phyloP scores from a whole-genome alignment of 2,113 vertebrate species.

The Ranitomeya variabilis region DNA sequence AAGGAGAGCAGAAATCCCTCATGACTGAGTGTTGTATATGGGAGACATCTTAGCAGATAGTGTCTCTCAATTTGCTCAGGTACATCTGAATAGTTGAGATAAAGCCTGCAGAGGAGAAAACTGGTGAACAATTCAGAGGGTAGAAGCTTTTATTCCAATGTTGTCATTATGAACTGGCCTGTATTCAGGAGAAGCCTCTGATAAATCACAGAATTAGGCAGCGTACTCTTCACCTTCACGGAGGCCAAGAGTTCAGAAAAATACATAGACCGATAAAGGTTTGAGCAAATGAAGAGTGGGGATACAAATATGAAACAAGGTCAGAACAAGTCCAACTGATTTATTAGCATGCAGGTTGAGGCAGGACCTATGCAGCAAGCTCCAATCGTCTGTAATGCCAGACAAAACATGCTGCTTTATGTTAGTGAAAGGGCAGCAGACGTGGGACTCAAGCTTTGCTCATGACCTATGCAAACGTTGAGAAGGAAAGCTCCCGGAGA shows the following conservation, averaged over 20 bases:
- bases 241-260: not conserved
- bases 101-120: too few species aligned
- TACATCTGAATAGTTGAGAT: too few species aligned
- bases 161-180: not conserved
- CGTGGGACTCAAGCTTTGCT: conserved; percentile 47
- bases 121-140: too few species aligned
- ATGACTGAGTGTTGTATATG: too few species aligned
- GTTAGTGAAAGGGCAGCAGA: conserved; percentile 50
- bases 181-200: not conserved
- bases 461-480: conserved; percentile 48
- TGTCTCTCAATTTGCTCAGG: too few species aligned
- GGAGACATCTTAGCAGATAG: too few species aligned
- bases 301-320: conserved; percentile 24
- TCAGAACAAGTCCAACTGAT: conserved; percentile 19
- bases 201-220: not conserved
- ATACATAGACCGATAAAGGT: conserved; percentile 17
- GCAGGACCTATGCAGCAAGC: conserved; percentile 15
- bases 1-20: too few species aligned
- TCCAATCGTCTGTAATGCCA: conserved; percentile 37
- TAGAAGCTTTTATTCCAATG: not conserved
- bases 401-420: conserved; percentile 31
- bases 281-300: not conserved
- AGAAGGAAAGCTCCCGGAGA: conserved; percentile 36
- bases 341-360: conserved; percentile 30
- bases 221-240: conserved; percentile 10